phyloP scores from a whole-genome alignment of 1,140 invertebrate genomes.

The Laupala kohalensis region DNA sequence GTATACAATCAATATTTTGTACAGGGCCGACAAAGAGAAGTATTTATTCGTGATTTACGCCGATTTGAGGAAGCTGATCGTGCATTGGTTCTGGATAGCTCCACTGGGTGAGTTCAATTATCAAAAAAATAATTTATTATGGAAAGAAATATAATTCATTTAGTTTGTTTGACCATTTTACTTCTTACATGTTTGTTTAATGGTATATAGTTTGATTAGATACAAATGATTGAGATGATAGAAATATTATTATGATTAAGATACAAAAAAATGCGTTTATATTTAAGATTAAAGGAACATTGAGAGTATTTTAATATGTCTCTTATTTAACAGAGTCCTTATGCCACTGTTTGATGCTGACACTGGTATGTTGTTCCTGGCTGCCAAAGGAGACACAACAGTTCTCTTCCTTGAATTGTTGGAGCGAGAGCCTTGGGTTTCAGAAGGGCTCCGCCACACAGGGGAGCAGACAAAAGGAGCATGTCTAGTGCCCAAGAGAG shows the following conservation, averaged over 20 bases:
- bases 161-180: no score
- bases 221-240: neutral
- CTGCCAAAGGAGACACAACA: slow-evolving; percentile 83
- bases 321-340: slow-evolving; percentile 50
- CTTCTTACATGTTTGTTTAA: neutral
- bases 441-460: slow-evolving; percentile 66
- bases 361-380: slow-evolving; percentile 85
- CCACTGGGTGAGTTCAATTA: slow-evolving; percentile 61
- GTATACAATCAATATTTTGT: no score
- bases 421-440: slow-evolving; percentile 67
- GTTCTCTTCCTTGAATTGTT: slow-evolving; percentile 75
- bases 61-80: slow-evolving; percentile 67
- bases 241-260: neutral
- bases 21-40: slow-evolving; percentile 61
- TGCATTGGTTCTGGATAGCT: slow-evolving; percentile 68
- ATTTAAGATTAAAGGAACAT: neutral
- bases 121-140: no score
- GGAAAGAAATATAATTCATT: no score
- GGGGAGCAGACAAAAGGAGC: slow-evolving; percentile 86
- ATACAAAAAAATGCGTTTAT: neutral
- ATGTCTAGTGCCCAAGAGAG: slow-evolving; percentile 79
- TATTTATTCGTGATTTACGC: slow-evolving; percentile 73
- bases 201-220: neutral
- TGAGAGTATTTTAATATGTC: slow-evolving; percentile 15
- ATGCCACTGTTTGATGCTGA: slow-evolving; percentile 84